phyloP scores from a whole-genome alignment of 2,113 vertebrate species.

The Labrus mixtus region DNA sequence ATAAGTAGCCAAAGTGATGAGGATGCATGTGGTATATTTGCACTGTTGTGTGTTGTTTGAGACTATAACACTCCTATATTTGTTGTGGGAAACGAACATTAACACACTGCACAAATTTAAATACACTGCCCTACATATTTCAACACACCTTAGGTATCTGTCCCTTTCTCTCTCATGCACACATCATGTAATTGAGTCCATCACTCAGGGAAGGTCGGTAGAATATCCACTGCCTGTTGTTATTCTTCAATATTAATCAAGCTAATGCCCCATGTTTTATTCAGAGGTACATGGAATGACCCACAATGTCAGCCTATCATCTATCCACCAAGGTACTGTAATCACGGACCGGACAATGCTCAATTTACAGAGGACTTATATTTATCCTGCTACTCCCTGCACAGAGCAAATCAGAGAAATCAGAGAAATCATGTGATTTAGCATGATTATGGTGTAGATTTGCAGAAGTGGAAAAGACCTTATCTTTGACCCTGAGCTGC shows the following conservation, averaged over 20 bases:
- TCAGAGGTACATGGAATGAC: constrained; percentile 48
- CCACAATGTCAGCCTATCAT: constrained; percentile 24
- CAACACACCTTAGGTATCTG: background rate
- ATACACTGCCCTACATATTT: background rate
- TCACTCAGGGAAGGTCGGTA: constrained; percentile 51
- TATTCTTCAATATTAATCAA: constrained; percentile 61
- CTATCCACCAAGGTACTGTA: background rate
- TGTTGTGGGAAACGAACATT: too few species aligned
- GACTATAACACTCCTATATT: background rate
- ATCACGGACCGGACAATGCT: background rate
- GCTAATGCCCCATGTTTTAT: constrained; percentile 71
- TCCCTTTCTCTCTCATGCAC: background rate
- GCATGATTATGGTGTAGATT: background rate
- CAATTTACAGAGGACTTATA: constrained; percentile 14
- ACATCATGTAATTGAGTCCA: constrained; percentile 36
- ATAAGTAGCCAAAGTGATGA: background rate
- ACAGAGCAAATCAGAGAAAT: constrained; percentile 2
- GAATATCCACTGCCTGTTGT: constrained; percentile 23
- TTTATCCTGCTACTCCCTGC: background rate
- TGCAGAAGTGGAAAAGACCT: background rate
- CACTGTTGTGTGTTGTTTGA: background rate
- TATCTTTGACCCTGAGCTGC: background rate
- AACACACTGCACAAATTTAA: background rate
- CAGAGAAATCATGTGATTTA: background rate
- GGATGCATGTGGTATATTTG: background rate